Conservation (phyloP, 2,888 invertebrate species). For the Drosophila bunnanda region DNA sequence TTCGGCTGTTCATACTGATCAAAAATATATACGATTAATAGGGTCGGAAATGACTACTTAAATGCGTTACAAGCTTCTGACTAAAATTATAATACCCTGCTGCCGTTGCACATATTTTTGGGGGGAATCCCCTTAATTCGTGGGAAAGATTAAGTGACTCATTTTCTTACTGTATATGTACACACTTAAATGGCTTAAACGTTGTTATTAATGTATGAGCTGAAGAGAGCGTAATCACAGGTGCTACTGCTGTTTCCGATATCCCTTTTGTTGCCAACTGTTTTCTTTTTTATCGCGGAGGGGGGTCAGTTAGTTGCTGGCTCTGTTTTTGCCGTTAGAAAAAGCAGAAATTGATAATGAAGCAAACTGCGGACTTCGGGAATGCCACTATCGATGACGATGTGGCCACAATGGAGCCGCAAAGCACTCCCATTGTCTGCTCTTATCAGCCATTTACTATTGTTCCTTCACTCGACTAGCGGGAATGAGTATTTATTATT, state of each 20-base stretch:
- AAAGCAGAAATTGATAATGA: constrained; percentile 24
- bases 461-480: constrained; percentile 34
- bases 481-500: constrained; percentile 24
- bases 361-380: constrained; percentile 8
- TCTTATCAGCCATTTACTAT: constrained; percentile 34
- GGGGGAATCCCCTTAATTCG: constrained; percentile 1
- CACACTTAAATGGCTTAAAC: not conserved
- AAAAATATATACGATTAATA: too few relatives aligned
- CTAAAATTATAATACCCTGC: too few relatives aligned
- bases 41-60: too few relatives aligned
- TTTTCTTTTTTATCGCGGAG: constrained; percentile 1
- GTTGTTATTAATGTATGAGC: not conserved
- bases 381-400: constrained; percentile 47
- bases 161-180: not conserved
- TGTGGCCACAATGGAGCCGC: constrained; percentile 9
- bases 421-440: constrained; percentile 35
- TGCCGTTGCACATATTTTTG: not conserved
- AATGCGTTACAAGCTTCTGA: too few relatives aligned
- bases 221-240: not conserved
- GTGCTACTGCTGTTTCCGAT: not conserved
- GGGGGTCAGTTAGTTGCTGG: constrained; percentile 9
- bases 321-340: not conserved
- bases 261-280: constrained; percentile 32
- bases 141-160: constrained; percentile 2
- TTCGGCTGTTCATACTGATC: too few relatives aligned